These are phyloP conservation scores for Sphaeramia orbicularis DNA, from an alignment of 2,797 vertebrate genomes.

Conservation along the genomic window DNA sequence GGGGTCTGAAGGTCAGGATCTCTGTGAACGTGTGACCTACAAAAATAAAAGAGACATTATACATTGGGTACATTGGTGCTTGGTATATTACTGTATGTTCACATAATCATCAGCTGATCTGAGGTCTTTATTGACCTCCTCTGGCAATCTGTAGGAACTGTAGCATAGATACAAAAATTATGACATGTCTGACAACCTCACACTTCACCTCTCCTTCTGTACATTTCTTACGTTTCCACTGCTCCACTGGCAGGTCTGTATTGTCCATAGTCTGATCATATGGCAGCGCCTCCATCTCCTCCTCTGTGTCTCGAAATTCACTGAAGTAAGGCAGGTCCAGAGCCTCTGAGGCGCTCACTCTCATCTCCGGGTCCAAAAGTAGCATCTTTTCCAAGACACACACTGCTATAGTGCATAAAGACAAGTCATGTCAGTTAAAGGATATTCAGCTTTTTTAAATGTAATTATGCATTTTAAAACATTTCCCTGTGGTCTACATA, in stretches of 20 bases:
- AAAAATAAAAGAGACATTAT: conserved; percentile 18
- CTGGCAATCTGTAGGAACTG: conserved; percentile 24
- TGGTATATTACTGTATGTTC: no score
- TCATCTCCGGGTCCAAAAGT: conserved; percentile 92
- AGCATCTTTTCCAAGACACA: conserved; percentile 95
- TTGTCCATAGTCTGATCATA: conserved; percentile 96
- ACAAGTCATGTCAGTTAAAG: neutral
- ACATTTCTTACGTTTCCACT: conserved; percentile 92
- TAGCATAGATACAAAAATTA: neutral
- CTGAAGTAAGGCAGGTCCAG: conserved; percentile 92
- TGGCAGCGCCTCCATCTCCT: conserved; percentile 90
- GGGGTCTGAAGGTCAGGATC: conserved; percentile 91
- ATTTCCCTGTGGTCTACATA: no score
- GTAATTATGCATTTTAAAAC: no score
- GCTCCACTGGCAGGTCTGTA: conserved; percentile 91
- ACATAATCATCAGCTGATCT: neutral
- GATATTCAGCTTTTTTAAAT: no score
- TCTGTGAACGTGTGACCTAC: conserved; percentile 95
- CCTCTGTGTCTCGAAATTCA: conserved; percentile 89
- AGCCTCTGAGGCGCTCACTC: conserved; percentile 90
- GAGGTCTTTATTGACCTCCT: conserved; percentile 29
- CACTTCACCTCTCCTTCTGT: neutral
- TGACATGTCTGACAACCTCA: neutral
- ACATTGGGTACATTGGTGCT: neutral
- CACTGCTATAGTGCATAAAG: conserved; percentile 83